Conservation (phyloP, 2,888 invertebrate genomes). For the Drosophila seclusa region DNA sequence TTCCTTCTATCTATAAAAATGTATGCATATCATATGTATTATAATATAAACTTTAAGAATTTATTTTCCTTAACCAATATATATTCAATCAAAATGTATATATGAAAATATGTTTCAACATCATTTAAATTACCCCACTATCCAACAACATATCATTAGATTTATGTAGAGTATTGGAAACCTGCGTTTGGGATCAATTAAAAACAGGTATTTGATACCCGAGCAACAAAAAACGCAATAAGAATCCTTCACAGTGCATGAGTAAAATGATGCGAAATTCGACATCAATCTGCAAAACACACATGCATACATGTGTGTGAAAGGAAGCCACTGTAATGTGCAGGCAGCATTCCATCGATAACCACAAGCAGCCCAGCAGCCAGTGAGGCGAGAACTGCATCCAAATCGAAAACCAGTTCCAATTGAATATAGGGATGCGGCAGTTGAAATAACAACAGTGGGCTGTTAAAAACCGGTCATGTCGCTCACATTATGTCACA, state of each 20-base stretch:
- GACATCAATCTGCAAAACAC: constrained; percentile 49
- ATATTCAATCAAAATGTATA: neutral
- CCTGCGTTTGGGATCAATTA: constrained; percentile 47
- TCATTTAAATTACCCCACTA: neutral
- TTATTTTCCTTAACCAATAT: neutral
- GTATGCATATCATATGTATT: neutral
- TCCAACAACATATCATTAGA: neutral
- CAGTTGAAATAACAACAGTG: constrained; percentile 42
- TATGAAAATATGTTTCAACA: neutral
- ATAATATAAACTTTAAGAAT: neutral
- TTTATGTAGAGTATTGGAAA: constrained; percentile 5
- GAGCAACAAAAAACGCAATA: constrained; percentile 56
- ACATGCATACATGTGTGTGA: constrained; percentile 26
- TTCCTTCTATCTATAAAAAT: neutral
- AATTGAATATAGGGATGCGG: constrained; percentile 35
- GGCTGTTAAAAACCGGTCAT: constrained; percentile 58
- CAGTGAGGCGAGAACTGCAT: constrained; percentile 37
- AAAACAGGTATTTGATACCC: constrained; percentile 58
- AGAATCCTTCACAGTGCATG: constrained; percentile 53
- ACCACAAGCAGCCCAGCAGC: constrained; percentile 45
- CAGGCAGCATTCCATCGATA: constrained; percentile 49
- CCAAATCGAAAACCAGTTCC: constrained; percentile 59
- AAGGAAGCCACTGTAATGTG: constrained; percentile 57
- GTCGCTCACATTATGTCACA: constrained; percentile 41
- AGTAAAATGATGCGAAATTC: constrained; percentile 44